Percentiles rank a stretch among this genome's conserved stretches.
These are phyloP conservation scores for Dryobota labecula DNA, from an alignment of 2,888 invertebrate species.

Conservation along the genomic window DNA sequence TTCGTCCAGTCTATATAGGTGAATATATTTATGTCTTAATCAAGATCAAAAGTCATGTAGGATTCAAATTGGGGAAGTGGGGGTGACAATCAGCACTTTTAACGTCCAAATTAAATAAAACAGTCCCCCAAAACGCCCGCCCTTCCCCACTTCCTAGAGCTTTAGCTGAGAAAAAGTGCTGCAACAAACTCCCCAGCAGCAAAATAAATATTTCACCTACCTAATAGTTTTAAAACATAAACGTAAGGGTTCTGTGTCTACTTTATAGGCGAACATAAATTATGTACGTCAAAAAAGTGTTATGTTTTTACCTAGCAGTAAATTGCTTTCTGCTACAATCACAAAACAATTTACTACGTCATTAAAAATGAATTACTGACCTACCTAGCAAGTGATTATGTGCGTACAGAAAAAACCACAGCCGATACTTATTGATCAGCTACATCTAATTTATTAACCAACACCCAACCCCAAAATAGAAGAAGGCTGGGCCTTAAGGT, in stretches of 20 bases:
- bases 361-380: slow-evolving; percentile 40
- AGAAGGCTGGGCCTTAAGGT: slow-evolving; percentile 7
- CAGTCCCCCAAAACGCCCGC: not conserved
- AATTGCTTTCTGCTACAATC: slow-evolving; percentile 19
- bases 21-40: too few species aligned
- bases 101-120: not conserved
- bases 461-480: not conserved
- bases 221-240: not conserved
- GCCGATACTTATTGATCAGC: slow-evolving; percentile 19
- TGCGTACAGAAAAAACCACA: slow-evolving; percentile 5
- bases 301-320: not conserved
- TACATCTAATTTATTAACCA: slow-evolving; percentile 17
- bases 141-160: not conserved
- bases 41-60: not conserved
- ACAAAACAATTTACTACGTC: slow-evolving; percentile 14
- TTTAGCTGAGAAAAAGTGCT: not conserved
- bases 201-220: not conserved
- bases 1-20: not conserved
- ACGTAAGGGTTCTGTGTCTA: not conserved
- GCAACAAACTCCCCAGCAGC: not conserved
- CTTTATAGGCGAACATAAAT: not conserved
- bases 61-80: not conserved
- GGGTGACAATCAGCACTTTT: not conserved
- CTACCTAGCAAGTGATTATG: slow-evolving; percentile 4
- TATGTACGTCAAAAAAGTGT: not conserved